These are phyloP conservation scores for Pocillopora damicornis DNA, from an alignment of 64 coral and sea anemone genomes.

Conservation along the genomic window DNA sequence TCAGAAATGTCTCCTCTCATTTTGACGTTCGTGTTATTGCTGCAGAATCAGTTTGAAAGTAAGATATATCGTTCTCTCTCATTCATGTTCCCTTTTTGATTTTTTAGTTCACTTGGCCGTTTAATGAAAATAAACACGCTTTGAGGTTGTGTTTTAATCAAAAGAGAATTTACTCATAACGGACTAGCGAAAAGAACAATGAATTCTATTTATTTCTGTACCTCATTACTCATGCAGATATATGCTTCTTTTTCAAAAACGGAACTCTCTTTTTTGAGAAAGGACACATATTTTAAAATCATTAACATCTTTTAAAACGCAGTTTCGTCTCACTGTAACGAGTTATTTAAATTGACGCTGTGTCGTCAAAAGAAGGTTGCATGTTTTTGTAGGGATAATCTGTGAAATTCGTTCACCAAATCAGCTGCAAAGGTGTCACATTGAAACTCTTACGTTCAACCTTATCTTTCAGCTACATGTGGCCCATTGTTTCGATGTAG, in stretches of 20 bases:
- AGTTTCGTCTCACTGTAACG: not conserved
- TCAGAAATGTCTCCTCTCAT: not conserved
- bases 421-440: slow-evolving; percentile 73
- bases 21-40: not conserved
- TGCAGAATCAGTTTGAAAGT: not conserved
- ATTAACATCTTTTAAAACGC: not conserved
- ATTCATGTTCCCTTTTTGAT: not conserved
- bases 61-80: not conserved
- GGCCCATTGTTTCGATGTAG: slow-evolving; percentile 67
- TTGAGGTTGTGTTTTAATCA: slow-evolving; percentile 1
- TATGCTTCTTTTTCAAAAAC: slow-evolving; percentile 18
- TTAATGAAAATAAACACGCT: not conserved
- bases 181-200: slow-evolving; percentile 43
- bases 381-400: slow-evolving; percentile 18
- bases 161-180: slow-evolving; percentile 4
- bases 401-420: not conserved
- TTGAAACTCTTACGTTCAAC: slow-evolving; percentile 40
- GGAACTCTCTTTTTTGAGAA: slow-evolving; percentile 3
- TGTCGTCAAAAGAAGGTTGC: not conserved
- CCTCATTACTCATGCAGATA: slow-evolving; percentile 40
- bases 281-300: not conserved
- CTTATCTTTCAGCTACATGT: slow-evolving; percentile 73
- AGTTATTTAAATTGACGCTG: not conserved
- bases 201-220: slow-evolving; percentile 38
- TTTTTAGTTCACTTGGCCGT: not conserved